Base-by-base conservation (phyloP, 2,113 vertebrate genomes). In the Rhipidura dahli region DNA sequence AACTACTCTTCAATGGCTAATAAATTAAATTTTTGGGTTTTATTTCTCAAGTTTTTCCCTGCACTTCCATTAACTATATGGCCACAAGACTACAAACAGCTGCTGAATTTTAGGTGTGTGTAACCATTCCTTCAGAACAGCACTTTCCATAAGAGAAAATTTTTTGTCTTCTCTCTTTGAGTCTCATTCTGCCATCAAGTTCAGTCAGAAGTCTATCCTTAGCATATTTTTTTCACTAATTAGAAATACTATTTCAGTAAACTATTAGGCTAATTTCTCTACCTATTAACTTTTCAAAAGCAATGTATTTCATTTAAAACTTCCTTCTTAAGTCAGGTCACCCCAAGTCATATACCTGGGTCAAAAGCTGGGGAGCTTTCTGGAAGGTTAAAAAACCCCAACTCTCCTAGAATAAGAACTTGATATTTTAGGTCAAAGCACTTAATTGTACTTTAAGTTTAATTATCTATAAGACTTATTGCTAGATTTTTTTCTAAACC, bases 1-100 rank as follows among this genome's bases (percentile, higher is more conserved):
- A 87, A 23, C 16, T 69, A 71, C 39, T 94, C 93, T 79, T 49
- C 10, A 95, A 79, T 60, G 17, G 71, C 66, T 93, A 96, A 94
- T 89, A 73, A 79, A 78, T 87, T 94, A 88, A 45, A n/a, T 72
- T 84, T 84, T 79, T 40, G 7, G 7, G 5, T 35, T 90, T 92
- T 76, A 35, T 77, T 84, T 72, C 59, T 70, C 24, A 26, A 26
- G 1, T 49, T 84, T 50, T 3, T 13, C 26, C 26, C 54, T 37
- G 31, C 13, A 65, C 16, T 73, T 73, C 13, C n/a, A 37, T n/a
- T 84, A 47, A 8, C 7, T n/a, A 6, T 44, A 17, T 6, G 1
- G n/a, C 20, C n/a, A 61, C 18, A 73, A 60, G 21, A 69, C 18
- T 54, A 7, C 7, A 26, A 9, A 60, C 2, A 88, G 30, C n/a